phyloP scores from a whole-genome alignment of 2,113 vertebrate species.

The Ahaetulla prasina region DNA sequence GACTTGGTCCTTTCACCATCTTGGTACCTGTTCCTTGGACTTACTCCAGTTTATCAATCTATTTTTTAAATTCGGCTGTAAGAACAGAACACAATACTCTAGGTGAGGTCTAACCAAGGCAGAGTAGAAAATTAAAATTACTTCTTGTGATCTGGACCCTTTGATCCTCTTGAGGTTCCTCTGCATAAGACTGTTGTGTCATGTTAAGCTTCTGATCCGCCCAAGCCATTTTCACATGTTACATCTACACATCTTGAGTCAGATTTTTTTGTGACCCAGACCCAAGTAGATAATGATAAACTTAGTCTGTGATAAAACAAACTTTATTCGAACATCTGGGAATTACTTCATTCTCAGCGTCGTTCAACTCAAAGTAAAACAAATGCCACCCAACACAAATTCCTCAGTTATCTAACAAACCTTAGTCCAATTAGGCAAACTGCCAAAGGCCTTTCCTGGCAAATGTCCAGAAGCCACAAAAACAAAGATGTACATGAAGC shows the following conservation, averaged over 20 bases:
- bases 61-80: background rate
- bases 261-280: too few relatives aligned
- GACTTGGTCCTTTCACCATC: background rate
- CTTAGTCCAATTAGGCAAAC: too few relatives aligned
- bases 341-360: too few relatives aligned
- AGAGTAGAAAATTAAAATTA: background rate
- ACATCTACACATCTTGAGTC: background rate
- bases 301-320: too few relatives aligned
- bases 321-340: too few relatives aligned
- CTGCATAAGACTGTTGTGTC: background rate
- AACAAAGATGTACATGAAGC: too few relatives aligned
- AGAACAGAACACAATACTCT: background rate
- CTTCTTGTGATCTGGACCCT: background rate
- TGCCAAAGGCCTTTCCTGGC: too few relatives aligned
- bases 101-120: background rate
- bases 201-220: background rate
- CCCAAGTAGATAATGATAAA: too few relatives aligned
- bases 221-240: background rate
- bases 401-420: too few relatives aligned
- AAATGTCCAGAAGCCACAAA: too few relatives aligned
- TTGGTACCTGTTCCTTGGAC: background rate
- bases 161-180: background rate
- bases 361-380: too few relatives aligned
- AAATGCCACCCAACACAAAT: too few relatives aligned
- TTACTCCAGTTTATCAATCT: background rate